Base-by-base conservation (phyloP, 2,797 vertebrate genomes). In the Thalassophryne amazonica region DNA sequence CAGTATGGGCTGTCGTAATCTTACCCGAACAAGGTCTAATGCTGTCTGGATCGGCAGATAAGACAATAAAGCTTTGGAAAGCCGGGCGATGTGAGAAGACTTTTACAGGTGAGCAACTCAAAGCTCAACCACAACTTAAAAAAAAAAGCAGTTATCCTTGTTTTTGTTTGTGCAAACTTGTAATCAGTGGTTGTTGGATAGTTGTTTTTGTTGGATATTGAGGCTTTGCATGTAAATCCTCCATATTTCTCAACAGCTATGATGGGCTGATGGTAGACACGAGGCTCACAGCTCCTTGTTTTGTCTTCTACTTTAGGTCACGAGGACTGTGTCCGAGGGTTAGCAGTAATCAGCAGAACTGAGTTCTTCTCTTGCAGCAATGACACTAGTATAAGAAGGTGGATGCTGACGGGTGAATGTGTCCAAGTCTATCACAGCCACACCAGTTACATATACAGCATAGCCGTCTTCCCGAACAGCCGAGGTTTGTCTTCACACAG, bases 341-440 rank as follows among this genome's bases (percentile, higher is more conserved):
- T 99, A 39, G 95, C 94, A 11, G 93, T 97, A 71, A 78, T 98
- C 69, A 95, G 84, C 86, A 91, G 89, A 59, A 78, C 56, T 6
- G 94, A 98, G 84, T 99, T 99, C 88, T 94, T 98, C 80, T 99
- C 97, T 29, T 99, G 97, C 86, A 93, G 96, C 81, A 99, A 99
- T 48, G 97, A 99, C 69, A 83, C 93, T 7, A 97, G 89, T 73
- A 87, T 99, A 74, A 92, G 97, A 81, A 92, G 92, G 68, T 99
- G 97, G 97, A 81, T 91, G 18, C 93, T 98, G 62, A 89, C 92
- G 28, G 97, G 97, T 3, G 92, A 95, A 43, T 99, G 97, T 73
- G 76, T 95, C 17, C 93, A 98, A 65, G 87, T 96, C 41, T 98
- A 94, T 78, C 93, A 94, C 65, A 92, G 94, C 43, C 97, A 99